Evolutionary conservation across 2,113 vertebrate genomes (phyloP).

Genomic region (Heloderma charlesbogerti): DNA sequence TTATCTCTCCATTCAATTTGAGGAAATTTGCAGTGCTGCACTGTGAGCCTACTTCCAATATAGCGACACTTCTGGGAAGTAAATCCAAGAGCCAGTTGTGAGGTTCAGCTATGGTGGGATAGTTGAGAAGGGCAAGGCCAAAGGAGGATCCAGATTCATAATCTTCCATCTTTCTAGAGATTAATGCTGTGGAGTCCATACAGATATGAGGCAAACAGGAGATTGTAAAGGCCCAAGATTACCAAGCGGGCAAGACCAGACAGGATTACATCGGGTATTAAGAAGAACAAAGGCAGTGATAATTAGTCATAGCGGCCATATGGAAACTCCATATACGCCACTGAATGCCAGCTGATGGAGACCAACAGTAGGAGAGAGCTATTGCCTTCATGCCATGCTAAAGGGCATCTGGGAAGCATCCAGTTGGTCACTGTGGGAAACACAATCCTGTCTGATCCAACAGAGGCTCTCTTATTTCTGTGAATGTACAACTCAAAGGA

Average conservation of each 20-base stretch:
- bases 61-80: too few species aligned
- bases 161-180: not conserved
- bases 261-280: not conserved
- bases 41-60: not conserved
- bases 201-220: not conserved
- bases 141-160: not conserved
- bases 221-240: not conserved
- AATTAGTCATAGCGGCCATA: too few species aligned
- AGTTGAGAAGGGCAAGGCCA: not conserved
- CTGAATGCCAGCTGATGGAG: too few species aligned
- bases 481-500: not conserved
- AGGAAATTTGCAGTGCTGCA: not conserved
- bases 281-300: too few species aligned
- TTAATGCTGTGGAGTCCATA: not conserved
- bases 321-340: too few species aligned
- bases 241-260: not conserved
- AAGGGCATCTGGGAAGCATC: not conserved
- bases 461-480: not conserved
- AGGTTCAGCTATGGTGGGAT: not conserved
- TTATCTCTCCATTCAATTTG: not conserved
- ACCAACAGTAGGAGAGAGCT: not conserved
- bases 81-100: too few species aligned
- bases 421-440: not conserved
- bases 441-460: not conserved
- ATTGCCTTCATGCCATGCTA: not conserved